These are phyloP conservation scores for Strongylocentrotus purpuratus DNA, from an alignment of 35 echinoderm and acorn worm species.

Conservation along the genomic window DNA sequence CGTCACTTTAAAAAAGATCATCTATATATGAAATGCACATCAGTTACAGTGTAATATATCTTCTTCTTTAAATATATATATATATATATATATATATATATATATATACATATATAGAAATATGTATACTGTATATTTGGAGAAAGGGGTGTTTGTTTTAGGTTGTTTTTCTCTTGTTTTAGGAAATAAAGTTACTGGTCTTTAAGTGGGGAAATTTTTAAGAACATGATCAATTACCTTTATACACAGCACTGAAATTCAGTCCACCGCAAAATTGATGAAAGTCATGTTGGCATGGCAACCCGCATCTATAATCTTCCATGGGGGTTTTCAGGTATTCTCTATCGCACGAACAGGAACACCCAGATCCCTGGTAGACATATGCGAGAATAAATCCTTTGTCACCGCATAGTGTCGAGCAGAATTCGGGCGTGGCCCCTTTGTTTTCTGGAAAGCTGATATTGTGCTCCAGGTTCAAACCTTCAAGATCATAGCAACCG, in stretches of 20 bases:
- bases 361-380: neutral
- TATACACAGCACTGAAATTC: neutral
- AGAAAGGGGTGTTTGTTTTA: too few relatives aligned
- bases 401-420: neutral
- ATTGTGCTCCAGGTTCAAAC: neutral
- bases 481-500: neutral
- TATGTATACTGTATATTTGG: too few relatives aligned
- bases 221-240: neutral
- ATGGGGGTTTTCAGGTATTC: neutral
- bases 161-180: too few relatives aligned
- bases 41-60: too few relatives aligned
- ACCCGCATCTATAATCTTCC: neutral
- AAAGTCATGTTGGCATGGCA: neutral
- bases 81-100: too few relatives aligned
- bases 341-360: neutral
- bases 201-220: too few relatives aligned
- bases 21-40: too few relatives aligned
- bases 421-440: neutral
- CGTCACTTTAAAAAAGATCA: too few relatives aligned
- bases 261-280: neutral
- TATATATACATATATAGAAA: too few relatives aligned
- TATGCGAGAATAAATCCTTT: neutral
- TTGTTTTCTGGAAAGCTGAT: neutral
- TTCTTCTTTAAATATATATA: too few relatives aligned
- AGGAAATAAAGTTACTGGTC: too few relatives aligned